These are phyloP conservation scores for Plebejus argus DNA, from an alignment of 2,888 invertebrate species.

Conservation along the genomic window DNA sequence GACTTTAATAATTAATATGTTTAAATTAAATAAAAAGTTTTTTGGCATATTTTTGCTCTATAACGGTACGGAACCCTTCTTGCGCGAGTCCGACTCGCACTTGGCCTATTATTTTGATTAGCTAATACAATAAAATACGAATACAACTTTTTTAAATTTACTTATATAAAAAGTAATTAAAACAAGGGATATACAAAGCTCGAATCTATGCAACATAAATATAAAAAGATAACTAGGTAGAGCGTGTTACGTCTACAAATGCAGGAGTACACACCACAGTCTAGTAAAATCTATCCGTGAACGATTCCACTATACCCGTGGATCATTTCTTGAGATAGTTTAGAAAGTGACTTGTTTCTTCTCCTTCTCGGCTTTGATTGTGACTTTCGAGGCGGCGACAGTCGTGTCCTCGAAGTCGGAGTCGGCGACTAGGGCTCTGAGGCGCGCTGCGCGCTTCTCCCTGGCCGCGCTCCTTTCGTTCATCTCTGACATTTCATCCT, in stretches of 20 bases:
- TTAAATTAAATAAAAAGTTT: no score
- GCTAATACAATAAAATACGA: neutral
- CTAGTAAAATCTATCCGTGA: slow-evolving; percentile 62
- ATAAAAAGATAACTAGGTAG: slow-evolving; percentile 62
- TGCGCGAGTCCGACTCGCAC: no score
- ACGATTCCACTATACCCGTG: slow-evolving; percentile 40
- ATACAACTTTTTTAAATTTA: slow-evolving; percentile 5
- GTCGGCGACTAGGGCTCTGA: slow-evolving; percentile 85
- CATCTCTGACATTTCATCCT: slow-evolving; percentile 87
- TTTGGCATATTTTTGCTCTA: no score
- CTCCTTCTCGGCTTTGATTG: slow-evolving; percentile 69
- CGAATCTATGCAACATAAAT: slow-evolving; percentile 69
- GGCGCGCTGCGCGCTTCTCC: slow-evolving; percentile 86
- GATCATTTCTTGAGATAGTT: slow-evolving; percentile 50
- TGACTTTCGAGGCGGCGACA: slow-evolving; percentile 62
- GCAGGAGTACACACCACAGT: slow-evolving; percentile 64
- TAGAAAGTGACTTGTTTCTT: slow-evolving; percentile 78
- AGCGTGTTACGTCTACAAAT: slow-evolving; percentile 63
- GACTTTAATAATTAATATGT: no score
- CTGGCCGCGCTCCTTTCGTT: slow-evolving; percentile 85
- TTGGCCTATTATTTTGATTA: no score
- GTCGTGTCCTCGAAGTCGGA: slow-evolving; percentile 66
- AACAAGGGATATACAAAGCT: slow-evolving; percentile 65
- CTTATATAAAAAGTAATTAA: slow-evolving; percentile 53
- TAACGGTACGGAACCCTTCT: no score